Conservation (phyloP, 2,888 invertebrate genomes). For the Acheta domesticus region DNA sequence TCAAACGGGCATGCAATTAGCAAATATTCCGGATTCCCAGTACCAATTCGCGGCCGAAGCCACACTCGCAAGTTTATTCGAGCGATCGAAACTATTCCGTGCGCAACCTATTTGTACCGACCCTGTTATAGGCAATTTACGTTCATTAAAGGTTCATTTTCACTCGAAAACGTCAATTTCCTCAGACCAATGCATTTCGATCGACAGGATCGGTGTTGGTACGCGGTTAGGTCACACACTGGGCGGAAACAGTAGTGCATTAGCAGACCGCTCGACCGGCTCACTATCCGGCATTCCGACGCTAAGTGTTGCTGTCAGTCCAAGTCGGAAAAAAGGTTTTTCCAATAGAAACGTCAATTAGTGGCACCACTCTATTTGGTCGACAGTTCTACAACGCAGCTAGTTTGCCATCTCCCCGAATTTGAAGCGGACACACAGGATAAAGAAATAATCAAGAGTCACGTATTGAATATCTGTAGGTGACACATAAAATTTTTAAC, state of each 20-base stretch:
- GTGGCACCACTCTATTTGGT: neutral
- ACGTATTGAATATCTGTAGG: too few species aligned
- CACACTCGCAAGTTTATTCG: neutral
- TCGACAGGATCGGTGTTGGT: neutral
- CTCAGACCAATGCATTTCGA: neutral
- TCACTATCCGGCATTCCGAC: neutral
- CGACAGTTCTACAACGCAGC: too few species aligned
- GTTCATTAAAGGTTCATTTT: slow-evolving; percentile 9
- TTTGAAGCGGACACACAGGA: too few species aligned
- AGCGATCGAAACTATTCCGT: neutral
- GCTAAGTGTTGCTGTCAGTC: neutral
- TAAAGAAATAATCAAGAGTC: too few species aligned
- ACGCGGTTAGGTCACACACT: neutral
- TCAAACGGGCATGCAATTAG: neutral
- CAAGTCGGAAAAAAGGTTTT: neutral
- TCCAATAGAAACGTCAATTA: neutral
- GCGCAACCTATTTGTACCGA: neutral
- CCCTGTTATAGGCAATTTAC: neutral
- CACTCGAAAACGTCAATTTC: neutral
- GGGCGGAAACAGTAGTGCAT: neutral
- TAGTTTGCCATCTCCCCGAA: too few species aligned
- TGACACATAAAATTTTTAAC: too few species aligned
- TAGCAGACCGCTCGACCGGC: neutral
- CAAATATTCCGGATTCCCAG: slow-evolving; percentile 4
- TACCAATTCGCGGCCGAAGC: neutral